Base-by-base conservation (phyloP, 2,113 vertebrate genomes). In the Ellobius talpinus region DNA sequence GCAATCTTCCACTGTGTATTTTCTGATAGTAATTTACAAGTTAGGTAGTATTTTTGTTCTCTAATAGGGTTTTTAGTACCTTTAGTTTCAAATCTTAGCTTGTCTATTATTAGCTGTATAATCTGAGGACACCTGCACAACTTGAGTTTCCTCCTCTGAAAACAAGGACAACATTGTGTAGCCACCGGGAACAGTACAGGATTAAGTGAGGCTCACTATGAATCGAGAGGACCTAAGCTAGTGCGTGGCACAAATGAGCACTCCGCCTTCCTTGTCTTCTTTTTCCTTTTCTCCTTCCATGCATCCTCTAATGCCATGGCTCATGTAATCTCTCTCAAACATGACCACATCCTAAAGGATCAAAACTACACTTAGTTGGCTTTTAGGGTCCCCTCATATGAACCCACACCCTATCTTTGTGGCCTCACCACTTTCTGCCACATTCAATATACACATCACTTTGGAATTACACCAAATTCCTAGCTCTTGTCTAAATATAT, bases 51-150 rank as follows among this genome's bases (percentile, higher is more conserved):
- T 93, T 95, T 95, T 93, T 47, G 55, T 81, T 92, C 33, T 95
- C 74, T 47, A 66, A 12, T 1, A 29, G 13, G 73, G 82, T n/a
- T 94, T 81, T 89, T 58, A 84, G 76, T 93, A 88, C 47, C 61
- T 79, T 77, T 66, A n/a, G n/a, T 89, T 95, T 94, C 73, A 79
- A 91, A 93, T 79, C 33, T 21, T 76, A 58, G 63, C 63, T 65
- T 21, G 10, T 82, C 58, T 96, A 87, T 66, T 58, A 42, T 82
- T 45, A 93, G 74, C 84, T 58, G n/a, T 61, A 66, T 72, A 24
- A 92, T 87, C 76, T 73, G 21, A 58, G 36, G 73, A 36, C 72
- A 95, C 81, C 90, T 11, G 0, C 11, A 70, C 50, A 93, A 55
- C 33, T 45, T 79, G 85, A 87, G 23, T 39, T 52, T 6, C 24